phyloP scores from a whole-genome alignment of 2,888 invertebrate genomes.

The Sepiola atlantica region DNA sequence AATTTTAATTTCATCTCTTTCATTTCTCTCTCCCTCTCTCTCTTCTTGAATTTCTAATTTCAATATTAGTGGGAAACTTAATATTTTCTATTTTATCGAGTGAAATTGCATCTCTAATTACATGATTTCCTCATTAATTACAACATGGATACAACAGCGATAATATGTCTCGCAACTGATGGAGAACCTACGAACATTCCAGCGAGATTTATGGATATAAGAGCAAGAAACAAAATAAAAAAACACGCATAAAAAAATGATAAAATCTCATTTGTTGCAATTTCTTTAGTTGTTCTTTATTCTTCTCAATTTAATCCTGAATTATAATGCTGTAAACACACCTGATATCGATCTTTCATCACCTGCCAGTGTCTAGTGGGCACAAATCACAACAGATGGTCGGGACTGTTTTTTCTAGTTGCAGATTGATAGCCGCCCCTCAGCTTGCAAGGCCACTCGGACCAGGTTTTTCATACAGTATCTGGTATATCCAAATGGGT shows the following conservation, averaged over 20 bases:
- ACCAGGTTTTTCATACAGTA: no score
- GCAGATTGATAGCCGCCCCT: no score
- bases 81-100: constrained; percentile 32
- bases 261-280: background rate
- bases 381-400: no score
- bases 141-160: background rate
- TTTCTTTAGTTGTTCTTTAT: background rate
- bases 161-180: background rate
- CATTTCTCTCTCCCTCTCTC: background rate
- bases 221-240: background rate
- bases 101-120: background rate
- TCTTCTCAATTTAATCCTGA: background rate
- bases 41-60: background rate
- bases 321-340: background rate
- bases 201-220: background rate
- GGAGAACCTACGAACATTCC: background rate
- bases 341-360: background rate
- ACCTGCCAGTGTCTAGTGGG: background rate
- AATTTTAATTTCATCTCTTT: background rate
- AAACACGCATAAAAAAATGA: background rate
- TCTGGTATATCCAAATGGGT: no score
- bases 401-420: no score
- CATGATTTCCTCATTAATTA: background rate
- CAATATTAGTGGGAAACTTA: background rate
- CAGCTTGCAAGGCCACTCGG: no score